Conservation (phyloP, 2,113 vertebrate species). For the Takifugu bimaculatus region DNA sequence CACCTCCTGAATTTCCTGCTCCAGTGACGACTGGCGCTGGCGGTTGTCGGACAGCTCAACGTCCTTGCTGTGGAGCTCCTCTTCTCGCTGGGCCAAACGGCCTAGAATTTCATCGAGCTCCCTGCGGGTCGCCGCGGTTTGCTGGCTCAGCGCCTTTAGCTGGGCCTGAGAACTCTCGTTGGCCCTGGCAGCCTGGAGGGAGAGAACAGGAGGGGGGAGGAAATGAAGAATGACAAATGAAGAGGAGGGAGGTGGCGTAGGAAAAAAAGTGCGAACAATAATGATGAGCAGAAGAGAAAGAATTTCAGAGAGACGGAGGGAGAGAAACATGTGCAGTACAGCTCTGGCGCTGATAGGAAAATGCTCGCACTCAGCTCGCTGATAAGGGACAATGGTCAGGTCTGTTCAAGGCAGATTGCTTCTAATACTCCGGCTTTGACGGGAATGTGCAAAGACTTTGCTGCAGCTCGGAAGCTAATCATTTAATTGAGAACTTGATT, state of each 20-base stretch:
- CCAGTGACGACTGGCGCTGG: conserved; percentile 76
- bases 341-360: conserved; percentile 59
- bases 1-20: conserved; percentile 80
- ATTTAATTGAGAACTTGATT: conserved; percentile 75
- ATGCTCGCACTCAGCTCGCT: conserved; percentile 48
- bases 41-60: conserved; percentile 78
- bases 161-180: conserved; percentile 80
- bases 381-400: conserved; percentile 69
- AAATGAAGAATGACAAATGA: conserved; percentile 54
- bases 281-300: conserved; percentile 50
- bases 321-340: conserved; percentile 59
- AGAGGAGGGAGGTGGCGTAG: conserved; percentile 34
- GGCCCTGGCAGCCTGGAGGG: conserved; percentile 78
- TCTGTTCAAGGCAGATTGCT: conserved; percentile 69
- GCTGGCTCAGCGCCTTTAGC: conserved; percentile 79
- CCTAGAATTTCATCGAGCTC: conserved; percentile 82
- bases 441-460: conserved; percentile 62
- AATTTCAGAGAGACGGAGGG: conserved; percentile 45
- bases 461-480: conserved; percentile 67
- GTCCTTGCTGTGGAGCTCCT: conserved; percentile 81
- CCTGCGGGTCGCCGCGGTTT: conserved; percentile 80
- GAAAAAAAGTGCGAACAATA: conserved; percentile 51
- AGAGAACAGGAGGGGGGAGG: background rate
- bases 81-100: conserved; percentile 84
- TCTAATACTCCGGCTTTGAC: conserved; percentile 63